Percentiles rank a stretch among this genome's conserved stretches.
These are phyloP conservation scores for Numida meleagris DNA, from an alignment of 2,113 vertebrate genomes.

Conservation along the genomic window DNA sequence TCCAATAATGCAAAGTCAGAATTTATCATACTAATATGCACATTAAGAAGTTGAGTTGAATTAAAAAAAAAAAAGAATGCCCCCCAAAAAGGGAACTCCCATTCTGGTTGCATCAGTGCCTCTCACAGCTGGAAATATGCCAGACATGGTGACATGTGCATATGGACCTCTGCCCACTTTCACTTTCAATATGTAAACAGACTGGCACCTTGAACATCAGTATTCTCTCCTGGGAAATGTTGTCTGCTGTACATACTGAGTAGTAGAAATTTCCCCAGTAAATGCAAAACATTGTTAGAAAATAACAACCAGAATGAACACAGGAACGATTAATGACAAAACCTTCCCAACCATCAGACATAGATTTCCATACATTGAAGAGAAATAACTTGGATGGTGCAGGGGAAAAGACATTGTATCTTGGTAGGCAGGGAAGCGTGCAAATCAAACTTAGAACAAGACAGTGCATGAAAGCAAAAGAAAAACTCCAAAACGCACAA, in stretches of 20 bases:
- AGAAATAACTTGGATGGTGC: accelerated
- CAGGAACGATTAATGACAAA: not conserved
- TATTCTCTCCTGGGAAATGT: not conserved
- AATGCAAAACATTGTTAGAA: not conserved
- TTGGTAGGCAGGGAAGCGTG: not conserved
- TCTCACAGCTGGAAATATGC: not conserved
- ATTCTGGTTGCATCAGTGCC: accelerated
- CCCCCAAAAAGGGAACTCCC: not conserved
- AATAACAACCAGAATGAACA: not conserved
- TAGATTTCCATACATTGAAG: accelerated
- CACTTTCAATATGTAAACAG: not conserved
- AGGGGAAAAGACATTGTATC: accelerated
- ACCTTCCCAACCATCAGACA: accelerated
- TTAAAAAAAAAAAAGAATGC: not conserved
- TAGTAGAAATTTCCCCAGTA: not conserved
- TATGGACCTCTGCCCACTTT: not conserved
- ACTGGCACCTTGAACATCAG: accelerated
- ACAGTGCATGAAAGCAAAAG: not conserved
- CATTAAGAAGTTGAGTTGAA: not conserved
- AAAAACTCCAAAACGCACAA: not conserved
- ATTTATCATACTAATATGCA: not conserved
- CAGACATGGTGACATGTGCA: not conserved
- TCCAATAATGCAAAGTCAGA: not conserved
- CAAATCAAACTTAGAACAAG: not conserved
- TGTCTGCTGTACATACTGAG: not conserved